Conservation (phyloP, 2,797 vertebrate species). For the Rhodeus uyekii region DNA sequence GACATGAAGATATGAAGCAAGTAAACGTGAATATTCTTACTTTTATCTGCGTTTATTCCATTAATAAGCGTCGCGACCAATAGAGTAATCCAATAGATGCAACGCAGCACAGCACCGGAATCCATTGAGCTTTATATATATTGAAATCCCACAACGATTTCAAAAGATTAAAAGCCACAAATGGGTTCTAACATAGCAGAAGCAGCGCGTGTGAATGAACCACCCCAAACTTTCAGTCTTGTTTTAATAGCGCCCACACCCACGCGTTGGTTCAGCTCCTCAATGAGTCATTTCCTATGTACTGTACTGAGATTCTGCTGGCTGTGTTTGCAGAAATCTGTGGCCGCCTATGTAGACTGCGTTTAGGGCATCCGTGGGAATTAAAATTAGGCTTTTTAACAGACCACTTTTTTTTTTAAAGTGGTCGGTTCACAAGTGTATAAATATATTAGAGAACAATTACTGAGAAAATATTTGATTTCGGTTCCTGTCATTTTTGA, state of each 20-base stretch:
- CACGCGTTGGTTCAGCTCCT: slow-evolving; percentile 74
- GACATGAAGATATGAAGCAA: background rate
- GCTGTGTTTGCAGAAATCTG: slow-evolving; percentile 38
- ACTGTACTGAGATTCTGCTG: slow-evolving; percentile 69
- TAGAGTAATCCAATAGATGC: slow-evolving; percentile 70
- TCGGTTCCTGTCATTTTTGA: background rate
- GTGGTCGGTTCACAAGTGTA: too few species aligned
- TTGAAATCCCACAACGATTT: slow-evolving; percentile 65
- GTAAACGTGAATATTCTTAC: slow-evolving; percentile 65
- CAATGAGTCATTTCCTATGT: slow-evolving; percentile 83
- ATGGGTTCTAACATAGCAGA: slow-evolving; percentile 73
- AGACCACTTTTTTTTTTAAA: background rate
- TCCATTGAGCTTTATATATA: slow-evolving; percentile 66
- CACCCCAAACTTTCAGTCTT: slow-evolving; percentile 76
- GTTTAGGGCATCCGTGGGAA: background rate
- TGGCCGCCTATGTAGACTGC: background rate
- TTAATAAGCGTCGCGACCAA: slow-evolving; percentile 64
- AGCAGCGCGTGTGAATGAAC: slow-evolving; percentile 75
- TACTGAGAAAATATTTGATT: background rate
- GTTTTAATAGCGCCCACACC: slow-evolving; percentile 83
- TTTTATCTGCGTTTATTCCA: slow-evolving; percentile 70
- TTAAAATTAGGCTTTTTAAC: background rate
- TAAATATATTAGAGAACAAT: background rate
- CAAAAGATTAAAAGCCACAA: slow-evolving; percentile 68
- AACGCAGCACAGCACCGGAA: slow-evolving; percentile 60